Percentiles rank a stretch among this genome's conserved stretches.
phyloP scores from a whole-genome alignment of 1,140 invertebrate species.

The Leptinotarsa texana region DNA sequence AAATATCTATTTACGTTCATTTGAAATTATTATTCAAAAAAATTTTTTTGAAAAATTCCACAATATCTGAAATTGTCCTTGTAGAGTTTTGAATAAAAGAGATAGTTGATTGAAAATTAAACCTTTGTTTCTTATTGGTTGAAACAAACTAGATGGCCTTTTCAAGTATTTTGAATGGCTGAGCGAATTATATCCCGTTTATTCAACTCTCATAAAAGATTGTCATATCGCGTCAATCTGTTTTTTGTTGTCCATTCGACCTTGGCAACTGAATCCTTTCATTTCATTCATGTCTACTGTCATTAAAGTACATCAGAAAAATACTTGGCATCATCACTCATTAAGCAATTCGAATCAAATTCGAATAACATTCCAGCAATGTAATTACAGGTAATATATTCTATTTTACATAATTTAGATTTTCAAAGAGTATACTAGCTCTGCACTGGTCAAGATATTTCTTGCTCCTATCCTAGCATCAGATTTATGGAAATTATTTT shows the following conservation, averaged over 20 bases:
- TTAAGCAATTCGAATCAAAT: background rate
- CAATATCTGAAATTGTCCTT: too few relatives aligned
- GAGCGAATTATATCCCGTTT: too few relatives aligned
- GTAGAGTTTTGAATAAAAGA: too few relatives aligned
- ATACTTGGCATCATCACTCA: background rate
- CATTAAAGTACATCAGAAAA: background rate
- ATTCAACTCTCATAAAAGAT: too few relatives aligned
- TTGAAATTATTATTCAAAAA: too few relatives aligned
- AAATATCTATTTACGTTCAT: too few relatives aligned
- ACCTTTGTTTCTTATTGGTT: too few relatives aligned
- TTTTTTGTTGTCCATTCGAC: background rate
- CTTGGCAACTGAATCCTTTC: background rate
- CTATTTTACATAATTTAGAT: background rate
- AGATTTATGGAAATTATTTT: background rate
- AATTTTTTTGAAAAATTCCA: too few relatives aligned
- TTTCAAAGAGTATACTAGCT: background rate
- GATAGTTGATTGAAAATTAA: too few relatives aligned
- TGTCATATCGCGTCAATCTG: too few relatives aligned
- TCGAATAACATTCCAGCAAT: background rate
- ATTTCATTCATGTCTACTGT: background rate
- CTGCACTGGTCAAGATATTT: background rate
- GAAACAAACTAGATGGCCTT: too few relatives aligned
- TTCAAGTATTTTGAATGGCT: too few relatives aligned
- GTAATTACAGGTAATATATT: slow-evolving; percentile 1
- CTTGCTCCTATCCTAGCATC: background rate